Percentiles rank a stretch among this genome's conserved stretches.
Evolutionary conservation across 2,113 vertebrate genomes (phyloP).

Genomic region (Xiphias gladius): DNA sequence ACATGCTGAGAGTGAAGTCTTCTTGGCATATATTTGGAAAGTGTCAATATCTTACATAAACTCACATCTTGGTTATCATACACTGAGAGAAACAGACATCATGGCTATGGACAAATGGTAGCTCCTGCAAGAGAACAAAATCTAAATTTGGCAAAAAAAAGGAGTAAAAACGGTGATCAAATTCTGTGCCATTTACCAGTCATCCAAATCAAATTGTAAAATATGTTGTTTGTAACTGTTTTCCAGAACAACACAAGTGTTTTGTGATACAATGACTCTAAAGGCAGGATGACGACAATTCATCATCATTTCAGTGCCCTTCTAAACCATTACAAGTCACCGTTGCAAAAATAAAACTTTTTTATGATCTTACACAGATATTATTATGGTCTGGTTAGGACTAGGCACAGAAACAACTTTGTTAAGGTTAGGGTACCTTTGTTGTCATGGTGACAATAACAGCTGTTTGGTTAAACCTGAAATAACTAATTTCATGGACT

Average conservation of each 20-base stretch:
- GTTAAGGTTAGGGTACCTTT: too few relatives aligned
- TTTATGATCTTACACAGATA: too few relatives aligned
- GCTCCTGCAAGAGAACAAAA: background rate
- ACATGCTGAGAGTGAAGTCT: conserved; percentile 13
- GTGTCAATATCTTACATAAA: conserved; percentile 47
- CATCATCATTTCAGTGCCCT: background rate
- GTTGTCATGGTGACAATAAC: too few relatives aligned
- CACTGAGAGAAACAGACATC: background rate
- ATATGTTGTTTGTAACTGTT: too few relatives aligned
- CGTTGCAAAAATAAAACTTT: too few relatives aligned
- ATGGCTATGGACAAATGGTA: background rate
- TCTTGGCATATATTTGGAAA: conserved; percentile 33
- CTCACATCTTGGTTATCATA: conserved; percentile 2
- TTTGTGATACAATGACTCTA: background rate
- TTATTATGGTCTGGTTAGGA: too few relatives aligned
- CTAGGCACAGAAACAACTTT: too few relatives aligned
- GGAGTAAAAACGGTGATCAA: background rate
- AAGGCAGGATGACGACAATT: background rate
- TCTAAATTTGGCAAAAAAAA: background rate
- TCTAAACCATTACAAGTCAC: background rate
- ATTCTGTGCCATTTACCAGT: background rate
- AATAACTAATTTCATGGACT: background rate
- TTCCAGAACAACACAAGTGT: too few relatives aligned
- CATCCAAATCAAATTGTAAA: background rate
- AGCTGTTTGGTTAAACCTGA: too few relatives aligned